Evolutionary conservation across 2,888 invertebrate species (phyloP).

Genomic region (Drosophila mercatorum): DNA sequence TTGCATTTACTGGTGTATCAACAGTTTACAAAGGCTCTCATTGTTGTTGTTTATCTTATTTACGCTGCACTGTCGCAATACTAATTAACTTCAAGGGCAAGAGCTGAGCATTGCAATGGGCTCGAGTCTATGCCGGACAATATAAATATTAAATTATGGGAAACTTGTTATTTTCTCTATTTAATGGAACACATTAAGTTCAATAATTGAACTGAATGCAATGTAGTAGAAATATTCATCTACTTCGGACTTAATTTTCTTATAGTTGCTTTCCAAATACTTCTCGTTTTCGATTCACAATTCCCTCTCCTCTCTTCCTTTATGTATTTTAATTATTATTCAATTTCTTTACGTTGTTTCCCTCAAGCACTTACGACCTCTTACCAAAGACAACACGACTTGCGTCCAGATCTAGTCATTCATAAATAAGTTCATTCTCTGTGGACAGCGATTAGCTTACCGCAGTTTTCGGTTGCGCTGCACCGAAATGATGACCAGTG

Average conservation of each 20-base stretch:
- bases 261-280: background rate
- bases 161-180: too few species aligned
- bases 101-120: background rate
- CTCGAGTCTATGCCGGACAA: too few species aligned
- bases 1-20: conserved; percentile 50
- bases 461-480: conserved; percentile 85
- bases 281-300: background rate
- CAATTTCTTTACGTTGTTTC: background rate
- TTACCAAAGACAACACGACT: too few species aligned
- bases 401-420: too few species aligned
- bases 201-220: background rate
- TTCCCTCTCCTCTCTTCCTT: too few species aligned
- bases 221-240: background rate
- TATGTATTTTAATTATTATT: background rate
- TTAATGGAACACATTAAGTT: background rate
- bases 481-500: conserved; percentile 88
- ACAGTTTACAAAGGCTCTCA: conserved; percentile 29
- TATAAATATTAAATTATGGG: background rate
- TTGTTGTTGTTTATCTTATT: conserved; percentile 10
- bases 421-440: background rate
- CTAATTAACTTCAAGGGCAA: conserved; percentile 3
- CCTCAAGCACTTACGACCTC: background rate
- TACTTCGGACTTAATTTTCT: background rate
- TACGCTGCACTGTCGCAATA: background rate
- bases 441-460: conserved; percentile 69